Conservation (phyloP, 2,888 invertebrate species). For the Polyploca ridens region DNA sequence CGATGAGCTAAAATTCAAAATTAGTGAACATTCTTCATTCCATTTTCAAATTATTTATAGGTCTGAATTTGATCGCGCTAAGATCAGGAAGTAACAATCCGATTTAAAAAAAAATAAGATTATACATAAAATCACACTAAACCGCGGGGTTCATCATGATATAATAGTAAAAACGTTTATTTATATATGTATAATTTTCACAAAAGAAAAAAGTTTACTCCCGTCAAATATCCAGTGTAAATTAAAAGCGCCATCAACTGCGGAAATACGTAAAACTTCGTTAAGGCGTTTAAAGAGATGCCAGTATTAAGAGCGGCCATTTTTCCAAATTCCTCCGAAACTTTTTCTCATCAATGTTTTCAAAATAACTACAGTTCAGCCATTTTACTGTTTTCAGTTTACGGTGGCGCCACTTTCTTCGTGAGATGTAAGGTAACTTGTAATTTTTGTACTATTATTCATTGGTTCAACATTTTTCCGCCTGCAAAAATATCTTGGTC, state of each 20-base stretch:
- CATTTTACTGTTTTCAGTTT: constrained; percentile 10
- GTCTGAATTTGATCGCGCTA: no score
- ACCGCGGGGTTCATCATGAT: no score
- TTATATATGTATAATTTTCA: not conserved
- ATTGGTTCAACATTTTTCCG: not conserved
- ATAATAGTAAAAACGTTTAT: no score
- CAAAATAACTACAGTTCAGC: constrained; percentile 13
- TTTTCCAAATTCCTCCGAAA: constrained; percentile 10
- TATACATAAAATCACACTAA: no score
- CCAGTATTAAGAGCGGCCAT: constrained; percentile 12
- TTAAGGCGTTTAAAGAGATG: not conserved
- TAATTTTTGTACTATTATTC: not conserved
- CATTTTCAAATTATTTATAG: no score
- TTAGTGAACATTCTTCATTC: no score
- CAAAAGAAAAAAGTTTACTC: not conserved
- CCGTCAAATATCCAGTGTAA: constrained; percentile 5
- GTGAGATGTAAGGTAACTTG: not conserved
- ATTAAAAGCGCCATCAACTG: constrained; percentile 10
- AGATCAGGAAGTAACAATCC: no score
- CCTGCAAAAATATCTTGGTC: not conserved
- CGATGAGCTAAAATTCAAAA: no score
- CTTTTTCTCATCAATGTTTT: constrained; percentile 13
- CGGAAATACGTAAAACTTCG: constrained; percentile 4
- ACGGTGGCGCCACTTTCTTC: not conserved
- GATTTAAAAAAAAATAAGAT: no score